Evolutionary conservation across 2,888 invertebrate species (phyloP).

Genomic region (Mesorhabditis sp.): DNA sequence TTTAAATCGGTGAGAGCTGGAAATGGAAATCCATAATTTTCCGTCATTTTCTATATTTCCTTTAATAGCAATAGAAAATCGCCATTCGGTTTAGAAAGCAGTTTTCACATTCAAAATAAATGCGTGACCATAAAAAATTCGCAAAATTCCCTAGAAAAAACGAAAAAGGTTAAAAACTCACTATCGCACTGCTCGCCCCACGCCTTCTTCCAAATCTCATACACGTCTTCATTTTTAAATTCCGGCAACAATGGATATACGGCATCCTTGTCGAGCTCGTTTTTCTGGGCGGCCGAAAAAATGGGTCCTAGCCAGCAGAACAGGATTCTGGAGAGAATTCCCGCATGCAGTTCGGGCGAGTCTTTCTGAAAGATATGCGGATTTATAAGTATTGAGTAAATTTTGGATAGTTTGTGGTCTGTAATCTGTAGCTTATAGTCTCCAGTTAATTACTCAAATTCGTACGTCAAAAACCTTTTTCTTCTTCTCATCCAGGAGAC

Average conservation of each 20-base stretch:
- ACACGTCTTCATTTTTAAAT: background rate
- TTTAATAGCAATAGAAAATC: too few relatives aligned
- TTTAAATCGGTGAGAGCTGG: too few relatives aligned
- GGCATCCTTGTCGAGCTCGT: background rate
- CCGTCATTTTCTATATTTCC: too few relatives aligned
- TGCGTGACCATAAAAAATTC: too few relatives aligned
- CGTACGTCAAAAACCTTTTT: background rate
- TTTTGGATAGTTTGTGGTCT: background rate
- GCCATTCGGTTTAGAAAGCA: too few relatives aligned
- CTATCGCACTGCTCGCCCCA: conserved; percentile 2
- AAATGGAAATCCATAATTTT: too few relatives aligned
- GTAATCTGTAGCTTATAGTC: background rate
- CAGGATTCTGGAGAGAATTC: background rate
- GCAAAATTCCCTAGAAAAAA: too few relatives aligned
- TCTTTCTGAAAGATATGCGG: background rate
- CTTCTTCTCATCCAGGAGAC: background rate
- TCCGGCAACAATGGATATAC: background rate
- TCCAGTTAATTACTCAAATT: background rate
- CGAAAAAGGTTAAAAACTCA: too few relatives aligned
- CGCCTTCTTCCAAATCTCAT: background rate
- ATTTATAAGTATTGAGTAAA: background rate
- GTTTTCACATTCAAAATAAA: too few relatives aligned
- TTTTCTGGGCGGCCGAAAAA: background rate
- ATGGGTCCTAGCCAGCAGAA: background rate
- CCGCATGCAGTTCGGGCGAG: background rate